Base-by-base conservation (phyloP, 2,888 invertebrate species). In the Eupithecia pulchellata region DNA sequence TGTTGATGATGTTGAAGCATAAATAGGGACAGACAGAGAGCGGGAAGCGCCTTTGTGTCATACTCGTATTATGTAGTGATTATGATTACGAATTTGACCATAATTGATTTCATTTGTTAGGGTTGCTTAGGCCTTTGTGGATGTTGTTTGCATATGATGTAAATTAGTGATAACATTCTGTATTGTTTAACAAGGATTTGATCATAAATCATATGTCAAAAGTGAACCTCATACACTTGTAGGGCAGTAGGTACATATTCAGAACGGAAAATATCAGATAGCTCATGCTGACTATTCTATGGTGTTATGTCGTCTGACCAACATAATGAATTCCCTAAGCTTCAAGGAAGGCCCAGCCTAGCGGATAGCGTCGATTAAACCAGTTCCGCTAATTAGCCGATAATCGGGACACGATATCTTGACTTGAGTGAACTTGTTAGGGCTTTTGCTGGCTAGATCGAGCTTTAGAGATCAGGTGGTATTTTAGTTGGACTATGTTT, bases 311-410 rank as follows among this genome's bases (percentile, higher is more conserved):
- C 61, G 36, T 47, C 52, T 60, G 32, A 47, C 61, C 42, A 55
- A 60, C 47, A 55, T 69, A 68, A 27, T 29, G 34, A 36, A 68
- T 55, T 64, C 32, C 25, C 34, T 34, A 52, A 68, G 62, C 74
- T 79, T 75, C 79, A 82, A 80, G 78, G 81, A 67, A 76, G 75
- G 52, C 79, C 81, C 72, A 80, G 75, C 73, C 81, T 73, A 80
- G 75, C 73, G 66, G 66, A 63, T 64, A 68, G 69, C 69, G 77
- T 77, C 76, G 75, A 80, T 79, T 75, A 77, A 84, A 87, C 85
- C 79, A 78, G 88, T 87, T 85, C 77, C 68, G 71, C 71, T 83
- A 77, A 84, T 83, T 82, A 82, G 72, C 58, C 65, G 71, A 74
- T 76, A 79, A 82, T 79, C 75, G 69, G 72, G 68, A 73, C 71